Base-by-base conservation (phyloP, 2,888 invertebrate genomes). In the Mesorhabditis spiculigera region DNA sequence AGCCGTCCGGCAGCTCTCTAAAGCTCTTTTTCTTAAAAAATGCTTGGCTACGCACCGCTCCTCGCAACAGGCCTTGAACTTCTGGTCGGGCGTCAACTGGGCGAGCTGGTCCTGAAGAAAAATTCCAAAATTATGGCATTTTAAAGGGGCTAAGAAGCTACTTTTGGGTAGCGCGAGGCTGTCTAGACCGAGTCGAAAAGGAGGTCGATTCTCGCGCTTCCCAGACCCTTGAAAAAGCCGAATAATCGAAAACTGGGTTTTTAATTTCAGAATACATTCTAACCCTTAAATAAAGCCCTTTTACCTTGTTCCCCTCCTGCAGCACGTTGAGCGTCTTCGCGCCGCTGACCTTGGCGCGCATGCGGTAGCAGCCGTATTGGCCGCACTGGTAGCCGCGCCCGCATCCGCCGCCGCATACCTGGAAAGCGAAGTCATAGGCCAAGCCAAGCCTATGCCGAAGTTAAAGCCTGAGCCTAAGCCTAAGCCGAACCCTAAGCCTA, bases 11-110 rank as follows among this genome's bases (percentile, higher is more conserved):
- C 43, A 85, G 75, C 65, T 82, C 78, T 6, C 83, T 28, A 28
- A 28, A 28, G 28, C 28, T 28, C 28, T 28, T 28, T 28, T 28
- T 28, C 28, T 1, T 28, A 28, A 28, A 28, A 28, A 28, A 28
- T 50, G 6, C 13, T 50, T 50, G 6, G 58, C 10, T 13, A 50
- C 58, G 58, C 3, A 50, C 58, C 58, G 73, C 16, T 84, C 85
- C 43, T 79, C 72, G 68, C 85, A 85, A 72, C 85, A 85, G 41
- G 79, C 77, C 77, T 78, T 77, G 77, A 85, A 85, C 68, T 84
- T 82, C 73, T 82, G 80, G 66, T 85, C 85, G n/a, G 85, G 84
- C 6, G 77, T 80, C 65, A 66, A 63, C 10, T 65, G 8, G n/a
- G 58, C 58, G 10, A 50, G n/a, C n/a, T 50, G 58, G 8, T 50